phyloP scores from a whole-genome alignment of 2,113 vertebrate genomes.

The Cheirogaleus medius region DNA sequence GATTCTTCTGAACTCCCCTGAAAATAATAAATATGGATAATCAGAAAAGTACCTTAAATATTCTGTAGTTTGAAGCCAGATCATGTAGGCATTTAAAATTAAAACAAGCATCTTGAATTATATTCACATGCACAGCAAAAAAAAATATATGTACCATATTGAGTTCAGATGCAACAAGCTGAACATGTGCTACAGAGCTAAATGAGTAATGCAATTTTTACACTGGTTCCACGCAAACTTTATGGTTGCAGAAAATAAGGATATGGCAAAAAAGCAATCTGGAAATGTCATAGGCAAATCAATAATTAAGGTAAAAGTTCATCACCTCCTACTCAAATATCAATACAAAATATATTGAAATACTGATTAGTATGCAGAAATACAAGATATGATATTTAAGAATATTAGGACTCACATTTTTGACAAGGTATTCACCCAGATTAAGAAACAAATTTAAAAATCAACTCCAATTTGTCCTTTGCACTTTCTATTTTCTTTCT shows the following conservation, averaged over 20 bases:
- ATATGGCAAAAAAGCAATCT: constrained; percentile 49
- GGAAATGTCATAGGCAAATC: constrained; percentile 60
- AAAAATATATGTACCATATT: constrained; percentile 30
- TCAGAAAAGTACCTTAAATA: constrained; percentile 51
- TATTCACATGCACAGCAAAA: constrained; percentile 34
- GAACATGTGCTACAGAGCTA: constrained; percentile 38
- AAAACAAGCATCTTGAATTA: constrained; percentile 65
- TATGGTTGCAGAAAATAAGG: constrained; percentile 53
- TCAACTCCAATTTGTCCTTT: background rate
- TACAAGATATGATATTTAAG: background rate
- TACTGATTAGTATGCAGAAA: background rate
- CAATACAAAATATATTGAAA: background rate
- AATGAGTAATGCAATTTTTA: constrained; percentile 60
- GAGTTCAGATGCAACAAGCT: constrained; percentile 54
- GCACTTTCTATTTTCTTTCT: background rate
- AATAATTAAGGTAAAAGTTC: constrained; percentile 21
- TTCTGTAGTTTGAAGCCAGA: constrained; percentile 44
- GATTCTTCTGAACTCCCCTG: constrained; percentile 1
- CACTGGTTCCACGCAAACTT: constrained; percentile 8
- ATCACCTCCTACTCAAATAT: constrained; percentile 20
- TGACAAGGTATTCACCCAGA: background rate
- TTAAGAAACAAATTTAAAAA: constrained; percentile 9
- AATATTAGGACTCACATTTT: background rate
- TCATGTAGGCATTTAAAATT: constrained; percentile 60
- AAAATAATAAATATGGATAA: constrained; percentile 38